Evolutionary conservation across 2,113 vertebrate species (phyloP).

Genomic region (Phylloscopus whistleri): DNA sequence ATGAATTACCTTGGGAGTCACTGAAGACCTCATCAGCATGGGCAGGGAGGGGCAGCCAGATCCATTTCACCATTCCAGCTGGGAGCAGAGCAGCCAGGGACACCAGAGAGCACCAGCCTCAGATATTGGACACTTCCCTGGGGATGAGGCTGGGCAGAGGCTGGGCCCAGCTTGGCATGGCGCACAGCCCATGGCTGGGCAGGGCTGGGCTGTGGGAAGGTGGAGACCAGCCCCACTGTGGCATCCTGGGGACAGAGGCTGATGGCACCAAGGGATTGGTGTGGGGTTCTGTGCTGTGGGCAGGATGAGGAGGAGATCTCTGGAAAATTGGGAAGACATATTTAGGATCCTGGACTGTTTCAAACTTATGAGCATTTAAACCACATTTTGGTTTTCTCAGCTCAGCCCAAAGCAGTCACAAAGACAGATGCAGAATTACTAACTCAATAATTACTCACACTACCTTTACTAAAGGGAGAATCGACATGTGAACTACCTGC

Average conservation of each 20-base stretch:
- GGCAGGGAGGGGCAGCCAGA: not conserved
- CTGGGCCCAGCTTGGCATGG: not conserved
- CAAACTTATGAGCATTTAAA: not conserved
- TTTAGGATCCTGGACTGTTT: not conserved
- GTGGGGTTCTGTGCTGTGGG: not conserved
- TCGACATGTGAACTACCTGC: not conserved
- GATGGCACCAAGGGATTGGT: fast-evolving
- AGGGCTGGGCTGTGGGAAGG: not conserved
- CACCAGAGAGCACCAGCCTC: not conserved
- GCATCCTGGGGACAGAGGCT: fast-evolving
- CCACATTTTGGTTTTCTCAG: not conserved
- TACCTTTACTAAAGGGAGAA: not conserved
- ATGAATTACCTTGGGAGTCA: not conserved
- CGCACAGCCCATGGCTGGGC: fast-evolving
- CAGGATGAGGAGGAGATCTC: not conserved
- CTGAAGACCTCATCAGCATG: not conserved
- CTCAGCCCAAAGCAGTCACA: not conserved
- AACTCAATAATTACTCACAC: not conserved
- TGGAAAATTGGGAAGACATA: not conserved
- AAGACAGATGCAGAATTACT: not conserved
- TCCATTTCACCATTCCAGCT: fast-evolving
- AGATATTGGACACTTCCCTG: fast-evolving
- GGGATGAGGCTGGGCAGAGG: not conserved
- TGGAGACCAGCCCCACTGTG: fast-evolving
- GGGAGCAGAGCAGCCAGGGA: not conserved